These are phyloP conservation scores for Pogonophryne albipinna DNA, from an alignment of 2,797 vertebrate genomes.

Conservation along the genomic window DNA sequence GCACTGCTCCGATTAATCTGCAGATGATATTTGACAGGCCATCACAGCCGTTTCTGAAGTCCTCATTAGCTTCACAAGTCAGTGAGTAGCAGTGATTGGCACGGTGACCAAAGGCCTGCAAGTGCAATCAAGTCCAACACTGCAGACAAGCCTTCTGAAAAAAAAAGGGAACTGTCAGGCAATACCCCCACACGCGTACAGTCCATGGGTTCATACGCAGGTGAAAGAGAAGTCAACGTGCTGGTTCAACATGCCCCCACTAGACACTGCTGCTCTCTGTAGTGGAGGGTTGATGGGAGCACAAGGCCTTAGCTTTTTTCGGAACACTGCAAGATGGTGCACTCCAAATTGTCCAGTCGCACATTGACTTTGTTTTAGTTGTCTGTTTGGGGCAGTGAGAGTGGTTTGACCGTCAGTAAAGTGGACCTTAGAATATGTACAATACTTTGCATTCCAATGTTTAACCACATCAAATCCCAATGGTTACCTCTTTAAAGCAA, in stretches of 20 bases:
- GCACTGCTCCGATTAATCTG: constrained; percentile 41
- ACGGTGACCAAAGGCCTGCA: constrained; percentile 49
- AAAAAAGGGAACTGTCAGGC: constrained; percentile 58
- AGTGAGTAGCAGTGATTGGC: constrained; percentile 34
- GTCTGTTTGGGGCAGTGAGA: constrained; percentile 76
- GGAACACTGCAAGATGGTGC: constrained; percentile 41
- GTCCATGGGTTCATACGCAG: constrained; percentile 62
- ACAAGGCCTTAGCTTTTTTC: constrained; percentile 36
- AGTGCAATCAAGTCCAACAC: constrained; percentile 74
- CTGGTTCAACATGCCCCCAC: constrained; percentile 59
- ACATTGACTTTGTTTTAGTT: constrained; percentile 62
- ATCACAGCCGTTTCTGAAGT: constrained; percentile 48
- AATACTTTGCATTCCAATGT: constrained; percentile 65
- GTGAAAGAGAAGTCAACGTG: constrained; percentile 69
- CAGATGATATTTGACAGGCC: constrained; percentile 54
- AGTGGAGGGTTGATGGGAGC: constrained; percentile 35
- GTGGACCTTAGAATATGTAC: constrained; percentile 75
- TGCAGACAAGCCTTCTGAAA: constrained; percentile 65
- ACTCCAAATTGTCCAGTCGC: constrained; percentile 63
- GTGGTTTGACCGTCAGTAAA: constrained; percentile 65
- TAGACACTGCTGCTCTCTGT: constrained; percentile 60
- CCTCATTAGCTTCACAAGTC: constrained; percentile 58
- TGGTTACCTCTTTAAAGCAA: constrained; percentile 61
- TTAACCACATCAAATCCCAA: constrained; percentile 37
- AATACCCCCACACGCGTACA: constrained; percentile 61